These are phyloP conservation scores for Drosophila baimaii DNA, from an alignment of 1,140 invertebrate species.

Conservation along the genomic window DNA sequence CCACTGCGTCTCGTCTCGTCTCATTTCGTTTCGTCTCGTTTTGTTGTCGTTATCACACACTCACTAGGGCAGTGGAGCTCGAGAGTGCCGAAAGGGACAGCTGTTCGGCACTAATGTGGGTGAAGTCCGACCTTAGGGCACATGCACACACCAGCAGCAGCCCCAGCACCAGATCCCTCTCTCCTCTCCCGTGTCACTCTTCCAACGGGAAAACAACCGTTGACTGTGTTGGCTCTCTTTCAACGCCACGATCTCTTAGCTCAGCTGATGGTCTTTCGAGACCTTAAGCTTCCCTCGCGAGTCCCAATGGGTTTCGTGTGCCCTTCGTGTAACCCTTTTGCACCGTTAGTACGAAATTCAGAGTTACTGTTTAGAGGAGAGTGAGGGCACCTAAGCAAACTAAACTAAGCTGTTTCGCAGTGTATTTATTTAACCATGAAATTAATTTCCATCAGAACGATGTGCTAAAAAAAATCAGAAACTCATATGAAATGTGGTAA, in stretches of 20 bases:
- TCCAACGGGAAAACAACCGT: background rate
- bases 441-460: slow-evolving; percentile 5
- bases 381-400: background rate
- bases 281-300: background rate
- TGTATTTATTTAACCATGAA: background rate
- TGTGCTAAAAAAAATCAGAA: slow-evolving; percentile 8
- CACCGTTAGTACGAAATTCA: background rate
- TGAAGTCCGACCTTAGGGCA: slow-evolving; percentile 22
- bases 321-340: slow-evolving; percentile 16
- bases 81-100: slow-evolving; percentile 25
- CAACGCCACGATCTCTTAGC: slow-evolving; percentile 4
- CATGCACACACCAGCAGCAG: slow-evolving; percentile 3
- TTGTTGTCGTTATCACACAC: slow-evolving; percentile 27
- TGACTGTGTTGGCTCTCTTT: slow-evolving; percentile 5
- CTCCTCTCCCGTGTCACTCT: background rate
- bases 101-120: slow-evolving; percentile 19
- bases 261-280: slow-evolving; percentile 6
- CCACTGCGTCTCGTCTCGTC: background rate
- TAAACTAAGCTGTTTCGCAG: background rate
- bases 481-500: slow-evolving; percentile 9
- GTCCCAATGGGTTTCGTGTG: slow-evolving; percentile 5
- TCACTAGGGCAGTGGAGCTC: slow-evolving; percentile 32
- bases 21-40: slow-evolving; percentile 19
- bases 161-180: background rate
- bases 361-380: slow-evolving; percentile 1